These are phyloP conservation scores for Apomyelois bistriatella DNA, from an alignment of 2,888 invertebrate species.

Conservation along the genomic window DNA sequence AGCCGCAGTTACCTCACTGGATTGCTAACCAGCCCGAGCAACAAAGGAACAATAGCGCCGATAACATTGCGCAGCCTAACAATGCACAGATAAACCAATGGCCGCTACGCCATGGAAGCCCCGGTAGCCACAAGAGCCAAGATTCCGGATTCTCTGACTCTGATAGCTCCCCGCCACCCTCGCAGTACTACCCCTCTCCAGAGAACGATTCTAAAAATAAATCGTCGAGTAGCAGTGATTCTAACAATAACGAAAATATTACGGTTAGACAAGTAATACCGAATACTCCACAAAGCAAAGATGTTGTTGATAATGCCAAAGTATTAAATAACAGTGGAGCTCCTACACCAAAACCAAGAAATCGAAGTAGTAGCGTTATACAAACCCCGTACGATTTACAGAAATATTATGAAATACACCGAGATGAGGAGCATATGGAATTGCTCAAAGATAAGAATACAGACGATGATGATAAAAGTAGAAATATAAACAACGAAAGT, in stretches of 20 bases:
- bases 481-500: slow-evolving; percentile 51
- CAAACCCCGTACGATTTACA: slow-evolving; percentile 76
- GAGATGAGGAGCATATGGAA: slow-evolving; percentile 69
- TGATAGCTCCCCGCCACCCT: slow-evolving; percentile 81
- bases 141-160: slow-evolving; percentile 91
- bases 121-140: slow-evolving; percentile 85
- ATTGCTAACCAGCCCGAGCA: slow-evolving; percentile 69
- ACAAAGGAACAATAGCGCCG: slow-evolving; percentile 57
- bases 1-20: slow-evolving; percentile 75
- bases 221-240: slow-evolving; percentile 65
- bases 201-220: slow-evolving; percentile 56
- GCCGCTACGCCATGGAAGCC: slow-evolving; percentile 75
- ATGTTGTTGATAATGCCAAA: slow-evolving; percentile 52
- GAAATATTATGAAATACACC: slow-evolving; percentile 71
- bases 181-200: slow-evolving; percentile 62
- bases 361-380: slow-evolving; percentile 72
- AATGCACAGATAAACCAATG: slow-evolving; percentile 61
- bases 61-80: slow-evolving; percentile 56
- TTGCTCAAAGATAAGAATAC: slow-evolving; percentile 58
- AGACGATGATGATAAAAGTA: slow-evolving; percentile 31
- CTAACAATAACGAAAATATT: slow-evolving; percentile 69
- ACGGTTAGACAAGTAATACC: slow-evolving; percentile 72
- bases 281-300: slow-evolving; percentile 49
- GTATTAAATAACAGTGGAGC: slow-evolving; percentile 34
- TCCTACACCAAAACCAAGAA: slow-evolving; percentile 64